Conservation (phyloP, 2,113 vertebrate genomes). For the Columbina picui region DNA sequence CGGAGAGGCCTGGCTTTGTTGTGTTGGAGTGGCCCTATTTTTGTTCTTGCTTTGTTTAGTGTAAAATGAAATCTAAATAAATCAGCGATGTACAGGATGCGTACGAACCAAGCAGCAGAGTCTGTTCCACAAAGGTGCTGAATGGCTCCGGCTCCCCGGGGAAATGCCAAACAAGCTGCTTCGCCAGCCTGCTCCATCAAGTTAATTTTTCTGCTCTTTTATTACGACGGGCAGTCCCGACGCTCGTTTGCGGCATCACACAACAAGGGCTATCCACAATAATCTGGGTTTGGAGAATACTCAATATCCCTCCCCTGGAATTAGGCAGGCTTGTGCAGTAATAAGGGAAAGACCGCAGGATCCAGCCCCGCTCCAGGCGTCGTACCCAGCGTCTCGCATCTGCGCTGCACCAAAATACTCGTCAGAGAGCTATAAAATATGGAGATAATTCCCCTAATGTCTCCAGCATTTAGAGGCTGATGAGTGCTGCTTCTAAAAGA, state of each 20-base stretch:
- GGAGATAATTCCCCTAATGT: not conserved
- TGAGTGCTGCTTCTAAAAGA: not conserved
- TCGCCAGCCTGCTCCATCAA: not conserved
- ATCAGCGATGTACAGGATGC: not conserved
- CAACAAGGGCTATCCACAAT: not conserved
- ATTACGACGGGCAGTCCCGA: not conserved
- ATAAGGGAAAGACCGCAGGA: not conserved
- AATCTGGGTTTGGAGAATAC: not conserved
- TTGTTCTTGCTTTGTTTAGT: not conserved
- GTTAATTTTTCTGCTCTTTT: not conserved
- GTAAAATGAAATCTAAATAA: not conserved
- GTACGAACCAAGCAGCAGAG: not conserved
- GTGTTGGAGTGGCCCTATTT: not conserved
- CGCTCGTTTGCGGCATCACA: rapidly evolving
- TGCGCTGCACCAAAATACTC: not conserved
- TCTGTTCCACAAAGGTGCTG: not conserved
- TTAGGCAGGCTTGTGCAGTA: not conserved
- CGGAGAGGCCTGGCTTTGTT: not conserved
- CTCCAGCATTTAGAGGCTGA: slow-evolving; percentile 11
- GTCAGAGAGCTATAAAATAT: not conserved
- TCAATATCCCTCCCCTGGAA: not conserved
- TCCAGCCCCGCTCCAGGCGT: rapidly evolving
- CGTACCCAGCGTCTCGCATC: not conserved
- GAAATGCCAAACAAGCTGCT: not conserved
- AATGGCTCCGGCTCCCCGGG: not conserved